Conservation (phyloP, 2,888 invertebrate genomes). For the Drosophila ochracea region DNA sequence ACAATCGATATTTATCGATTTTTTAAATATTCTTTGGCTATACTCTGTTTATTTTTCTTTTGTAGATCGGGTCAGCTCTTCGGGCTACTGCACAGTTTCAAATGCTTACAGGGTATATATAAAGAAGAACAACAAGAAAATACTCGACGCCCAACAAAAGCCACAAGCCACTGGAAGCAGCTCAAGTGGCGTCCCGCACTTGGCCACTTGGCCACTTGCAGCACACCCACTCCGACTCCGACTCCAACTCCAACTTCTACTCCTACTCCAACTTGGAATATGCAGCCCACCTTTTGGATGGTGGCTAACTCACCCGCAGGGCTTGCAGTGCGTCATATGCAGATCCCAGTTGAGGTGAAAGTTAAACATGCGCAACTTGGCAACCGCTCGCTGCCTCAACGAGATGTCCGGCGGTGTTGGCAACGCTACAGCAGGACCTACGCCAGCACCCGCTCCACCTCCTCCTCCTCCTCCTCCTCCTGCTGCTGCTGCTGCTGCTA, state of each 20-base stretch:
- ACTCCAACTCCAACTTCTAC: constrained; percentile 27
- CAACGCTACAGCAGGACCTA: constrained; percentile 38
- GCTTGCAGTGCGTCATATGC: constrained; percentile 85
- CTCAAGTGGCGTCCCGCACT: constrained; percentile 60
- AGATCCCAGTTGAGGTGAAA: constrained; percentile 86
- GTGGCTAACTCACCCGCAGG: constrained; percentile 84
- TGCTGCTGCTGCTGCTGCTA: constrained; percentile 16
- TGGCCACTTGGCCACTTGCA: constrained; percentile 61
- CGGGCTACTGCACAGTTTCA: background rate
- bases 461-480: constrained; percentile 17
- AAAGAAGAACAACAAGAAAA: constrained; percentile 22
- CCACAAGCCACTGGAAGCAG: constrained; percentile 62
- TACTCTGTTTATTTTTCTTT: background rate
- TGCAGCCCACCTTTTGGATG: constrained; percentile 1
- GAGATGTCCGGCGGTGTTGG: constrained; percentile 82
- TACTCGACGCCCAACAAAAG: constrained; percentile 68
- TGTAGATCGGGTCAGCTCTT: background rate
- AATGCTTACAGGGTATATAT: constrained; percentile 8
- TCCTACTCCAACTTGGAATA: background rate
- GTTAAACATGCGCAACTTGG: constrained; percentile 85
- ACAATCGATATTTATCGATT: background rate
- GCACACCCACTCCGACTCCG: constrained; percentile 28
- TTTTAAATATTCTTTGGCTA: background rate
- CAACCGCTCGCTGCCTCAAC: constrained; percentile 85
- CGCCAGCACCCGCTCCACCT: constrained; percentile 26